phyloP scores from a whole-genome alignment of 2,797 vertebrate genomes.

The Jordanella pulchra region DNA sequence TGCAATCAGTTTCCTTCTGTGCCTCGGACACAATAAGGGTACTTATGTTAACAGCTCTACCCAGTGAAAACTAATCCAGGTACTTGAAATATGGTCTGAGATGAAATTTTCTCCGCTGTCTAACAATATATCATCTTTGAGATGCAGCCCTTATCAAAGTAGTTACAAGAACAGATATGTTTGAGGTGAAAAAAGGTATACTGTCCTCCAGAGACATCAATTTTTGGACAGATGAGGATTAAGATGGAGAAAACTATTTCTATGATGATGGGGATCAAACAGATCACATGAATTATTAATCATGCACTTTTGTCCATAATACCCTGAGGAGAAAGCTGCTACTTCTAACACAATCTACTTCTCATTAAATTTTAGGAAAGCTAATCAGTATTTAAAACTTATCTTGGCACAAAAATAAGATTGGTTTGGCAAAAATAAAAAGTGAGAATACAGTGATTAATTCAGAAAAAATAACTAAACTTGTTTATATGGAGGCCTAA shows the following conservation, averaged over 20 bases:
- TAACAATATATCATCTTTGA: slow-evolving; percentile 47
- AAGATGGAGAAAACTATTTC: slow-evolving; percentile 71
- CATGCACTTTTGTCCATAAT: slow-evolving; percentile 70
- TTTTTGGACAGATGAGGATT: slow-evolving; percentile 65
- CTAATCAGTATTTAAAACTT: slow-evolving; percentile 77
- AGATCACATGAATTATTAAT: slow-evolving; percentile 83
- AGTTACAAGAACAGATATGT: slow-evolving; percentile 56
- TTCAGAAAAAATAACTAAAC: slow-evolving; percentile 34
- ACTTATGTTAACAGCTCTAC: slow-evolving; percentile 67
- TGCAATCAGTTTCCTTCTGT: slow-evolving; percentile 55
- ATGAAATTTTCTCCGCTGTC: slow-evolving; percentile 45
- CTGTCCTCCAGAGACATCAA: slow-evolving; percentile 58
- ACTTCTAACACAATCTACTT: slow-evolving; percentile 73
- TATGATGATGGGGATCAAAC: slow-evolving; percentile 78
- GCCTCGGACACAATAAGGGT: slow-evolving; percentile 56
- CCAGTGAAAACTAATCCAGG: slow-evolving; percentile 65
- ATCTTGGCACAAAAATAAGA: slow-evolving; percentile 65
- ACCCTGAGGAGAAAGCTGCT: slow-evolving; percentile 63
- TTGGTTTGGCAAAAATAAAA: slow-evolving; percentile 31
- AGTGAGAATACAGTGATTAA: slow-evolving; percentile 57
- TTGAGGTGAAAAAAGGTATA: slow-evolving; percentile 56
- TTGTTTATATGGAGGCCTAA: neutral
- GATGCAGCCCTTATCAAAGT: slow-evolving; percentile 49
- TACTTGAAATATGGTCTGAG: slow-evolving; percentile 56
- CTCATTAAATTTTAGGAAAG: slow-evolving; percentile 79